Base-by-base conservation (phyloP, 2,797 vertebrate genomes). In the Acanthornis magna region DNA sequence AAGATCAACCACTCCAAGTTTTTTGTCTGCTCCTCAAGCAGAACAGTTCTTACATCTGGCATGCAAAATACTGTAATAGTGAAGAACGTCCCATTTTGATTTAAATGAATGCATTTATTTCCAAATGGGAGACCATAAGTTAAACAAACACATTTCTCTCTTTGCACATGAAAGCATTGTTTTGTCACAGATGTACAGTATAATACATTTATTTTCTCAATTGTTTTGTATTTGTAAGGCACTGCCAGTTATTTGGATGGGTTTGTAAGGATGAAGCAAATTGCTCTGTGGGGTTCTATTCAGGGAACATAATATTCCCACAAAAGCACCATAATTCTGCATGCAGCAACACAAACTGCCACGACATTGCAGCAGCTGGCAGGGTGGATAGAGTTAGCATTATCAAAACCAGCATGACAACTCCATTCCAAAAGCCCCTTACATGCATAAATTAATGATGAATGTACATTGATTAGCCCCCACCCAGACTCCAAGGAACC, bases 121-220 rank as follows among this genome's bases (percentile, higher is more conserved):
- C 92, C 92, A 94, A 95, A 95, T 93, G 91, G 79, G 86, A 96
- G 79, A 94, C 75, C 15, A 4, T 91, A 91, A 96, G 93, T 93
- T 94, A 97, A 97, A 97, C 96, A 97, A 97, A 96, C 94, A 94
- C 95, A 93, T 96, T 96, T 93, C 94, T 96, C 91, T 94, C 70
- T 88, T 74, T 95, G 91, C 94, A 90, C 88, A 85, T 80, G 87
- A 92, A 97, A 92, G 94, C 93, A 96, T 96, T 97, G 97, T 97
- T 97, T 96, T 97, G 91, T 96, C 96, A 95, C 85, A 96, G 96
- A 94, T 88, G 96, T 91, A 97, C 87, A 86, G 92, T 92, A 94
- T 96, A 94, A 97, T 95, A 91, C 95, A 96, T 97, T 97, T 96
- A 97, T 97, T 97, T 97, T 87, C 96, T 95, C 96, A 86, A 95